Evolutionary conservation across 2,888 invertebrate species (phyloP).

Genomic region (Lycophotia porphyrea): DNA sequence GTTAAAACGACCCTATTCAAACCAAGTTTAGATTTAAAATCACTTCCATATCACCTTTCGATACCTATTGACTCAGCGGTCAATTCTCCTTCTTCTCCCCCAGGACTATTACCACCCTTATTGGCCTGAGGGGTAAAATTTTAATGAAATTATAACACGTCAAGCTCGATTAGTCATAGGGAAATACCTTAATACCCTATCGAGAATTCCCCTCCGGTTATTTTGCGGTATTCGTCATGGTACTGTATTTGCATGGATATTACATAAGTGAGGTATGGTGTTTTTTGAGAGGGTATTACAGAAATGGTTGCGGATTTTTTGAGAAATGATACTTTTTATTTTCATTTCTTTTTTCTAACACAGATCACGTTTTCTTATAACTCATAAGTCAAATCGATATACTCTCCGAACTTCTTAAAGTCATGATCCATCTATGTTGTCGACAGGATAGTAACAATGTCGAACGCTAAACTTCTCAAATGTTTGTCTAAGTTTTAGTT

Average conservation of each 20-base stretch:
- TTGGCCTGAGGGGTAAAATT: constrained; percentile 54
- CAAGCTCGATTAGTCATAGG: constrained; percentile 63
- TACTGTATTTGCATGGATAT: constrained; percentile 48
- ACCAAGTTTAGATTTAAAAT: constrained; percentile 9
- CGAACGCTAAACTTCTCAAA: constrained; percentile 17
- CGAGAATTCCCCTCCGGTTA: constrained; percentile 40
- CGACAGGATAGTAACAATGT: constrained; percentile 22
- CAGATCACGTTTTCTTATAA: constrained; percentile 9
- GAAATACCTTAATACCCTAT: constrained; percentile 58
- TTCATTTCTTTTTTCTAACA: background rate
- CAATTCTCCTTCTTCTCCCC: constrained; percentile 20
- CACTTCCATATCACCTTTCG: constrained; percentile 1
- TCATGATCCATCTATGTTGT: constrained; percentile 22
- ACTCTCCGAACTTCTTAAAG: constrained; percentile 7
- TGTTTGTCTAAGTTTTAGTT: constrained; percentile 35
- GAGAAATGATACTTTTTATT: background rate
- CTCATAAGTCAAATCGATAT: constrained; percentile 26
- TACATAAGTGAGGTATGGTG: constrained; percentile 21
- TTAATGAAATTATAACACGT: constrained; percentile 59
- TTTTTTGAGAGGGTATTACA: constrained; percentile 12
- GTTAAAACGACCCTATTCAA: background rate
- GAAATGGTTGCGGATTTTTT: background rate
- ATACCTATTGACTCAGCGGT: constrained; percentile 17
- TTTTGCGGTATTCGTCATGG: constrained; percentile 36
- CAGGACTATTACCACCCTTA: constrained; percentile 36